Evolutionary conservation across 2,888 invertebrate species (phyloP), one percentile per base, ranked within the genome.

Genomic region (Asteroscopus sphinx): DNA sequence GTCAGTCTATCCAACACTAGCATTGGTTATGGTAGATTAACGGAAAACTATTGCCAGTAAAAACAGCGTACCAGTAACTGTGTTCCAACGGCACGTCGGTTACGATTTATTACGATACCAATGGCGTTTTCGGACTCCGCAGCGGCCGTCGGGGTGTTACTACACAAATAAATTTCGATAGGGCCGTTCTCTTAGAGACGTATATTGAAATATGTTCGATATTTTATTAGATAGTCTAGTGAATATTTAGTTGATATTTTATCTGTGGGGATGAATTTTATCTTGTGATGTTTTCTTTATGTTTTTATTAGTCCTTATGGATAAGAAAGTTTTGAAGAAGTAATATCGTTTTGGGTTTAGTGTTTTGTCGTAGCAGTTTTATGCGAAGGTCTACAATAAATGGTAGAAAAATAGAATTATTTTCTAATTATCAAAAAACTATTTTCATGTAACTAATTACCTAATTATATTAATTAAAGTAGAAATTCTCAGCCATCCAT

Each of bases 151-250:
- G 65, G 84, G 82, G 85, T 87, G 88, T 86, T 87, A 85, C 85
- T 83, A 83, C 86, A 83, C 85, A 89, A 89, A 91, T 91, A 91
- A 88, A 90, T 90, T 87, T 85, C 80, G 77, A 82, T 80, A 80
- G 83, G 83, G 80, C 87, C 81, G 82, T 80, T 80, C 82, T 82
- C 83, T 83, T 77, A 78, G 77, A 80, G 81, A 82, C 82, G 80
- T 83, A 78, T 85, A 86, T 86, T 84, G 87, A 88, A 89, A 87
- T 87, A 86, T 85, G 83, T 83, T 83, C 80, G 83, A 88, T 87
- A 85, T 87, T 85, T 85, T 87, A 88, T 88, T 84, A 84, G 82
- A 86, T 84, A 81, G 81, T 79, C 78, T 72, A 79, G 73, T 80
- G 77, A 80, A 79, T 82, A 80, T 82, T 83, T 78, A 79, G 77